Percentiles rank a stretch among this genome's conserved stretches.
Conservation (phyloP, 2,797 vertebrate genomes). For the Gymnoscopelus microlampas region DNA sequence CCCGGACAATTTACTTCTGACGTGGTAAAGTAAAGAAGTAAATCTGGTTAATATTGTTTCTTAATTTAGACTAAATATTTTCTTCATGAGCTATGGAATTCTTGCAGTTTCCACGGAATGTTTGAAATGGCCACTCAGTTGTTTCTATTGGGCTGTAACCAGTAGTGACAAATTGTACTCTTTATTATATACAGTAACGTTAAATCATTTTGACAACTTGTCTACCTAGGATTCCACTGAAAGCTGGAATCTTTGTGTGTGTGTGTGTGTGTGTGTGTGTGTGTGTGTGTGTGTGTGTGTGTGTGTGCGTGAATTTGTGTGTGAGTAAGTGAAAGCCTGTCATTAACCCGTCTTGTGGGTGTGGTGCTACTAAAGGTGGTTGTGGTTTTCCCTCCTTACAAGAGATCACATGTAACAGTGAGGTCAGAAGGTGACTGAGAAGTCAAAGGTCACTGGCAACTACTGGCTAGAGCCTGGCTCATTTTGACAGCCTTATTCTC, state of each 20-base stretch:
- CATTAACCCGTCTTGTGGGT: slow-evolving; percentile 34
- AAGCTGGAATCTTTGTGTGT: slow-evolving; percentile 15
- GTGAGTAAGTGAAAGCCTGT: slow-evolving; percentile 29
- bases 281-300: neutral
- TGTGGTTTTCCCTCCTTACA: slow-evolving; percentile 43
- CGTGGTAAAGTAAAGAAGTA: no score
- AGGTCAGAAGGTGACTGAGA: slow-evolving; percentile 24
- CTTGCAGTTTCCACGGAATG: no score
- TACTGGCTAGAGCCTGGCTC: slow-evolving; percentile 9
- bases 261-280: neutral
- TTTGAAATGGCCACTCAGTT: no score
- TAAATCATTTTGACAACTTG: neutral
- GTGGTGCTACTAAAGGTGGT: slow-evolving; percentile 16
- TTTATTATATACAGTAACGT: no score
- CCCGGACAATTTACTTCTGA: no score
- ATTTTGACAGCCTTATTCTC: neutral
- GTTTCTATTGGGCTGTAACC: no score
- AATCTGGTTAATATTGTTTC: no score
- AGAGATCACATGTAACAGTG: slow-evolving; percentile 41
- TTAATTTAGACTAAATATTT: no score
- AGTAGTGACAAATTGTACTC: no score
- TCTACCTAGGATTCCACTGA: neutral
- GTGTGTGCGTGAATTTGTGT: neutral
- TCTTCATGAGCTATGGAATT: no score
- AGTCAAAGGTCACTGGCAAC: slow-evolving; percentile 39